Evolutionary conservation across 1,140 invertebrate genomes (phyloP), one percentile per base, ranked within the genome.

Genomic region (Aporrectodea caliginosa): DNA sequence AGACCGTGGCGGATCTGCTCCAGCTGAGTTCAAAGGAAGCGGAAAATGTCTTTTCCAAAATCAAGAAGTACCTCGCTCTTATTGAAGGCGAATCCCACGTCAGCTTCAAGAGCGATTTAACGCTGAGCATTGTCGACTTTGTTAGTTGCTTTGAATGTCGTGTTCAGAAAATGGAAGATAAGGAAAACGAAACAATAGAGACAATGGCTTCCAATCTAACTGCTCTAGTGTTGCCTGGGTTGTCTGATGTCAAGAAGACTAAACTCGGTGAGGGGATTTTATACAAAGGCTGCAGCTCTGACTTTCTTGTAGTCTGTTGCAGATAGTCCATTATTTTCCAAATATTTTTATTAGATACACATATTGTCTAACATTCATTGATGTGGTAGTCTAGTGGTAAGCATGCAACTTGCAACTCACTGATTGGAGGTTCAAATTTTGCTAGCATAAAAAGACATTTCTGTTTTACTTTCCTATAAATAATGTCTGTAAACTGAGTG

Each of bases 111-210:
- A 82, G 82, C 6, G 81, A 84, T 35, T 58, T 1, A 34, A 73
- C 43, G 35, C 78, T 85, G 72, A 80, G 73, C 33, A 77, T 82
- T 16, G 81, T 82, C 27, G 82, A 81, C 14, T 87, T 86, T 73
- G 83, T 86, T 1, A 82, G 82, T 69, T 86, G 85, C 72, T 86
- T 87, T 78, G 83, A 85, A 12, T 86, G 84, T 71, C 81, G 82
- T 1, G 80, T 82, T 30, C 82, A 84, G 75, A 32, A 80, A 29
- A 74, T 70, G 35, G 83, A 84, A 68, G 73, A 81, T 12, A 83
- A 84, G 0, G 69, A 81, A 14, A 16, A 22, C 6, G 43, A 58
- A 58, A 58, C 6, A 6, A 22, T 58, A 22, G 43, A 58, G 43
- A 58, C 43, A 6, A 22, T 58, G 43, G 6, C 43, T 6, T 58